Base-by-base conservation (phyloP, 2,113 vertebrate genomes). In the Cyphotilapia sp. region DNA sequence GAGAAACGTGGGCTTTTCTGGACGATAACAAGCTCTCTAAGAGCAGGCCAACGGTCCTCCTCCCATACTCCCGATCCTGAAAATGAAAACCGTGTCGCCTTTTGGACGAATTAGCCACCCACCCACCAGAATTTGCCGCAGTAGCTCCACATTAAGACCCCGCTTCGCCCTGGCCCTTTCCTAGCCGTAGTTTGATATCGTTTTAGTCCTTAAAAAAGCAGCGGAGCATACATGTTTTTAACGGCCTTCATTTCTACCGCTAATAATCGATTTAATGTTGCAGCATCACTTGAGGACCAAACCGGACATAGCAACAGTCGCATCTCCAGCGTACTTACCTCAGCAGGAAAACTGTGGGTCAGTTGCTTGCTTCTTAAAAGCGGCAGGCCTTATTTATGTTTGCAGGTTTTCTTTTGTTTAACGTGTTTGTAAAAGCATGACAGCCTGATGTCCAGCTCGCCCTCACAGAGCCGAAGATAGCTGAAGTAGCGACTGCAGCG, bases 291-390 rank as follows among this genome's bases (percentile, higher is more conserved):
- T 17, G 33, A 53, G 71, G 47, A 53, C 10, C n/a, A n/a, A 63
- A 13, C 40, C 83, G 31, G 12, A 35, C 16, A 81, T 40, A 69
- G 61, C 61, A 85, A 31, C 56, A 83, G 12, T 10, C 78, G 49
- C 83, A 69, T 88, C 59, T 24, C 6, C 49, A 17, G 31, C 47
- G 57, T 16, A 91, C 94, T 90, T 49, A 94, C 93, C 91, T 90
- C 71, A 4, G 47, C 33, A 82, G 14, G 13, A 11, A 53, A 13
- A n/a, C 17, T 16, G 19, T 22, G 2, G 61, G 45, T 88, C 9
- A 22, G 17, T 49, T 78, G 5, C 59, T 57, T 12, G 82, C 53
- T 86, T 54, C 81, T 80, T 49, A 19, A 8, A 63, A 9, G 66
- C 22, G 53, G 24, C 51, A 11, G 8, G 53, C 9, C 11, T 51